phyloP scores from a whole-genome alignment of 2,888 invertebrate genomes.

The Pterobdella sp. region DNA sequence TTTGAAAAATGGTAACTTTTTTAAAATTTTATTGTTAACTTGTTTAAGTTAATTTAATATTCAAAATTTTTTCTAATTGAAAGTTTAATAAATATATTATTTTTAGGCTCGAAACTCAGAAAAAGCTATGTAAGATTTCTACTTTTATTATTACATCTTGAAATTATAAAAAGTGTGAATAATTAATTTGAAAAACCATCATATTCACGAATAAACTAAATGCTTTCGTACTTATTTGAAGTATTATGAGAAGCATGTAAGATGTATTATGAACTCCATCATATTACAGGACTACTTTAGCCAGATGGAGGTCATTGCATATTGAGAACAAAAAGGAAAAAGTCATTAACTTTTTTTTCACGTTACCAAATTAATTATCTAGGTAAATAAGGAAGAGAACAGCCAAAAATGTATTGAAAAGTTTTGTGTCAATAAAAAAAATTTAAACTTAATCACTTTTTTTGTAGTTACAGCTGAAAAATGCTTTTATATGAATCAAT shows the following conservation, averaged over 20 bases:
- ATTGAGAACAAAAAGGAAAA: constrained; percentile 57
- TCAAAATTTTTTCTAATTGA: background rate
- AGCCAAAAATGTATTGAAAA: too few species aligned
- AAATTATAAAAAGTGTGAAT: background rate
- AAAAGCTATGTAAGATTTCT: constrained; percentile 79
- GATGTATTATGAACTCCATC: background rate
- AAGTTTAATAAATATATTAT: constrained; percentile 15
- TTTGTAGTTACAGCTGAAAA: too few species aligned
- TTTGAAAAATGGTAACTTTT: too few species aligned
- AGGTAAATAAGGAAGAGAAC: too few species aligned
- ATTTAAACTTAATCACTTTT: too few species aligned
- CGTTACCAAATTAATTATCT: background rate
- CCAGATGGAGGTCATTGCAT: constrained; percentile 73
- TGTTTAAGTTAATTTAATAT: background rate
- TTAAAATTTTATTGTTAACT: too few species aligned
- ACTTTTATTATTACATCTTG: constrained; percentile 1
- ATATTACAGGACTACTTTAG: constrained; percentile 80
- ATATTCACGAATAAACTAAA: background rate
- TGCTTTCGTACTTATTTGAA: constrained; percentile 2
- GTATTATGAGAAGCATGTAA: background rate
- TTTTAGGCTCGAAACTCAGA: constrained; percentile 85
- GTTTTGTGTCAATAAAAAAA: too few species aligned
- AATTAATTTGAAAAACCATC: background rate
- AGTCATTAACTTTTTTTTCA: constrained; percentile 24
- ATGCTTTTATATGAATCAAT: too few species aligned